Base-by-base conservation (phyloP, 2,113 vertebrate species). In the Camelus bactrianus region DNA sequence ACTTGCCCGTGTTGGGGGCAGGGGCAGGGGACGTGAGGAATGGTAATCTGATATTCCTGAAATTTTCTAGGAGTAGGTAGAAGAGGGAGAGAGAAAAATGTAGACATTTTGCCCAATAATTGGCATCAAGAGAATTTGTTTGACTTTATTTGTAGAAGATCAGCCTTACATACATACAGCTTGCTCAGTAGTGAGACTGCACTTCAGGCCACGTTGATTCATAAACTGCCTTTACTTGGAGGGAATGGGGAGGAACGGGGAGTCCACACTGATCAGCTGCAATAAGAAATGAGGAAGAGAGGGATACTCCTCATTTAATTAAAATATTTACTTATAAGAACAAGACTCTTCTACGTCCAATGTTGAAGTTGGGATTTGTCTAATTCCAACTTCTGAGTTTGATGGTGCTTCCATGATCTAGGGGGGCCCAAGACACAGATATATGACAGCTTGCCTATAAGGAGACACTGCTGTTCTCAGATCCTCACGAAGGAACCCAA, bases 41-140 rank as follows among this genome's bases (percentile, higher is more conserved):
- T 19, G 30, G 12, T 10, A 91, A 79, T 67, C 8, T 77, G 38
- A 81, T 79, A 28, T n/a, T 69, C 83, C 17, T 46, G 13, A 11
- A 72, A 56, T 84, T 95, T 97, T 86, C 86, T 80, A 72, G 52
- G 67, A 90, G 15, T 1, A 42, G 17, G 8, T 70, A 75, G 15
- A 81, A 81, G 6, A 93, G 4, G n/a, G 28, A 81, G 12, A 94
- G 26, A 70, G 17, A 79, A 75, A 87, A 92, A 65, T 56, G 46
- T 38, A 58, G 50, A 77, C 10, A 75, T 65, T 72, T 79, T 73
- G 2, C 22, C 28, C 30, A 86, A 16, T 88, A 83, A 64, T n/a
- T 83, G 56, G 15, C 35, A 80, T 85, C 32, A 82, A 87, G 52
- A 75, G 14, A 76, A 54, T 76, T 14, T 54, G 35, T 4, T 30